phyloP scores from a whole-genome alignment of 2,797 vertebrate species.

The Etheostoma nigrum region DNA sequence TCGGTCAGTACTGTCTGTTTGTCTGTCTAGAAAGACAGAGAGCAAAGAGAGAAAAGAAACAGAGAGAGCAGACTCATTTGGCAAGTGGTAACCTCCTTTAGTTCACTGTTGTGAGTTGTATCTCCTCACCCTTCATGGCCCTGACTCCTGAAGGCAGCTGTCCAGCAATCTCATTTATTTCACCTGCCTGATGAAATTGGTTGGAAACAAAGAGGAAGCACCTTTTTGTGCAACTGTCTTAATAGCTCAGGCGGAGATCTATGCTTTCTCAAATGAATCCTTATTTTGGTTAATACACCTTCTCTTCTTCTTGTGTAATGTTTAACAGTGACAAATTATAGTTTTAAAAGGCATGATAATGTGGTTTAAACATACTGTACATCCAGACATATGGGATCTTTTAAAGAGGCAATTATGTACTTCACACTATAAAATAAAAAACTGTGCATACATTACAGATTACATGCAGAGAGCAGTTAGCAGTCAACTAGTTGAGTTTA shows the following conservation, averaged over 20 bases:
- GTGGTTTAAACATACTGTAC: too few relatives aligned
- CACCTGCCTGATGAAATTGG: constrained; percentile 43
- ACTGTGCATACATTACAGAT: too few relatives aligned
- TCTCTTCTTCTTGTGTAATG: neutral
- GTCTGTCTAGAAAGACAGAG: too few relatives aligned
- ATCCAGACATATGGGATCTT: too few relatives aligned
- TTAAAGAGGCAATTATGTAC: too few relatives aligned
- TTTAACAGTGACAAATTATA: too few relatives aligned
- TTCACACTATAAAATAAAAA: too few relatives aligned
- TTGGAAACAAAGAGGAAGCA: constrained; percentile 25
- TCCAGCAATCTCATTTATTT: constrained; percentile 60
- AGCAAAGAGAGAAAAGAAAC: too few relatives aligned
- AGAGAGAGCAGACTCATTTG: constrained; percentile 65
- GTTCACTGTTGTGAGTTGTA: constrained; percentile 34
- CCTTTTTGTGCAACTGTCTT: constrained; percentile 20
- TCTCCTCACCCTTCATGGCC: constrained; percentile 51
- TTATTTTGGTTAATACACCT: neutral
- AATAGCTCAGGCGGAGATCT: constrained; percentile 16
- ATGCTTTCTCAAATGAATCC: neutral
- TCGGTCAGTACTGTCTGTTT: neutral
- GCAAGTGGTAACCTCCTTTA: constrained; percentile 66
- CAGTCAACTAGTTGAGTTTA: too few relatives aligned
- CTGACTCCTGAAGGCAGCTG: constrained; percentile 33
- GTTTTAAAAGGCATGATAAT: too few relatives aligned
- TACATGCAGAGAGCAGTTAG: too few relatives aligned